Conservation (phyloP, 2,113 vertebrate species). For the Egretta garzetta region DNA sequence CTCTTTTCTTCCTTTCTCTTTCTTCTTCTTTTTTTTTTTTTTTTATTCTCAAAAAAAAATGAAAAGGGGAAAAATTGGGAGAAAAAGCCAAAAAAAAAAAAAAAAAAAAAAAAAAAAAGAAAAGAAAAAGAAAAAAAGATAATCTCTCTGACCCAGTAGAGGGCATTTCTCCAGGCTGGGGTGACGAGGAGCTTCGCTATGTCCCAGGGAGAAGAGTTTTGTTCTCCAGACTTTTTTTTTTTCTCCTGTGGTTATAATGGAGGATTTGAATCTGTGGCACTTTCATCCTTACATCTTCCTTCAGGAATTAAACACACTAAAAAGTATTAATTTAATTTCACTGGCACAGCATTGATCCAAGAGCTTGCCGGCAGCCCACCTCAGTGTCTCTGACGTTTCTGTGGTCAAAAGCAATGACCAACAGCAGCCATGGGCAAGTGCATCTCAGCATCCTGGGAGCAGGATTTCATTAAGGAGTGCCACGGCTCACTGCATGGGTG, state of each 20-base stretch:
- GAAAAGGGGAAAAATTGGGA: too few species aligned
- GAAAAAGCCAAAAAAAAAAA: too few species aligned
- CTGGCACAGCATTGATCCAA: neutral
- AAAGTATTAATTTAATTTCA: conserved; percentile 5
- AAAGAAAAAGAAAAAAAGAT: too few species aligned
- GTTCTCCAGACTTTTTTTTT: neutral
- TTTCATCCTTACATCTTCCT: conserved; percentile 24
- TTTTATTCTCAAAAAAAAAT: too few species aligned
- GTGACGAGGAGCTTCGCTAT: neutral
- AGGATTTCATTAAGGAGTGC: neutral
- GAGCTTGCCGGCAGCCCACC: conserved; percentile 12
- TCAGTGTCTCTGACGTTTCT: neutral
- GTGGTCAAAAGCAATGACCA: conserved; percentile 7
- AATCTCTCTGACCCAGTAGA: neutral
- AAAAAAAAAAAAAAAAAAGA: too few species aligned
- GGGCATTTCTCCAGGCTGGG: neutral
- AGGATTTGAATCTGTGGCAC: conserved; percentile 4
- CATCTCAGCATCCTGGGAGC: neutral
- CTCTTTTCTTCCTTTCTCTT: neutral
- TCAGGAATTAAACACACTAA: conserved; percentile 14
- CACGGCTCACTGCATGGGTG: neutral
- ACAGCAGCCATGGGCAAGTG: neutral
- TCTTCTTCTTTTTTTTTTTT: neutral
- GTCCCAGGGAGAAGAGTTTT: neutral
- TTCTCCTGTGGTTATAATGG: neutral